Evolutionary conservation across 2,113 vertebrate genomes (phyloP), one percentile per base, ranked within the genome.

Genomic region (Seriola rivoliana): DNA sequence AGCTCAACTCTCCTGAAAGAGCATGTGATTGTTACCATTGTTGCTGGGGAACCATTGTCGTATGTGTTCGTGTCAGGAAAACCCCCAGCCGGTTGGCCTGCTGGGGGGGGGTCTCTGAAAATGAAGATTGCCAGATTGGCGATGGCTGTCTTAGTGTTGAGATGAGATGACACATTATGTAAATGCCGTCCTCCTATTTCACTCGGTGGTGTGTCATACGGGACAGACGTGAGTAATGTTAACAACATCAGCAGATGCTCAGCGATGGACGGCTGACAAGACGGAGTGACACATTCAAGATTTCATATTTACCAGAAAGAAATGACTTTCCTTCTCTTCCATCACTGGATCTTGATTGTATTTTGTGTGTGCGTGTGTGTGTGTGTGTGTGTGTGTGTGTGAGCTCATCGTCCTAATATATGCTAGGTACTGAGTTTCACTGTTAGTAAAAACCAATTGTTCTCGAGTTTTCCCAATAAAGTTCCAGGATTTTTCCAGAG

Each of bases 131-230:
- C 72, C 71, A 75, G 74, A 87, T 72, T 72, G 75, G 67, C 57
- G 14, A 67, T 65, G 74, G 84, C 80, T 73, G 55, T 75, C 73
- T 84, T 65, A 69, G 80, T 57, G 63, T 57, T 79, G 71, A 65
- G 71, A 86, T 75, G 87, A 86, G 76, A 89, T 87, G 85, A 85
- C 72, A 81, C 81, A 86, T 89, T 83, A 89, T 88, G 84, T 74
- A 91, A 88, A 92, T 85, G 57, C 17, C 25, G 10, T 73, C 40
- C 55, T 42, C 23, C 64, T 73, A 65, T 89, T 82, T 79, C 71
- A 66, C 63, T 84, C 65, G 34, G 71, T 29, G 72, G 38, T 66
- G 65, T 84, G 85, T 84, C 85, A 80, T 7, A 5, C 68, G 71
- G 77, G 84, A 85, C 71, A 78, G 86, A 86, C 66, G 52, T 52